Base-by-base conservation (phyloP, 30 jellyfish, hydroid and myxozoan genomes). In the Mastigias papua region DNA sequence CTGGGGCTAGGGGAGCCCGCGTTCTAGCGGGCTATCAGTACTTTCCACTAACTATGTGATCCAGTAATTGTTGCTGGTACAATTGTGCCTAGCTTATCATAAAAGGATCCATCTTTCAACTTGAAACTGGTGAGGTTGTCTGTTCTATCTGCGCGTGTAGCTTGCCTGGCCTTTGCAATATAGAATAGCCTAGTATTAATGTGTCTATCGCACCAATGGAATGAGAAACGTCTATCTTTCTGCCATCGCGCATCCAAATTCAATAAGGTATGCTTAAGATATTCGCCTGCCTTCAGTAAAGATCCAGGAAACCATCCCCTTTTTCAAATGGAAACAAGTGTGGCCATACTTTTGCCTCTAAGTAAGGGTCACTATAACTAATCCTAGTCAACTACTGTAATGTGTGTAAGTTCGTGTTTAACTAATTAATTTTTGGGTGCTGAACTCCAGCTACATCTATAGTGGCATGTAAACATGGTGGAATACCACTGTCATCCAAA, bases 301-400 rank as follows among this genome's bases (percentile, higher is more conserved):
- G n/a, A n/a, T n/a, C 28, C 48, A 68, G 57, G 80, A 11, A 68
- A 60, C 28, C 80, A 25, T 57, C 80, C 61, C 13, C 46, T n/a
- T 68, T 68, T 17, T 28, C 80, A 33, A 11, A 68, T 3, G n/a
- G 8, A n/a, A 68, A 7, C 5, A n/a, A n/a, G n/a, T n/a, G n/a
- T n/a, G n/a, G n/a, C n/a, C n/a, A n/a, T n/a, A n/a, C n/a, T n/a
- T n/a, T n/a, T n/a, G n/a, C n/a, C n/a, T n/a, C n/a, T n/a, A n/a
- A n/a, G n/a, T n/a, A n/a, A n/a, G n/a, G n/a, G n/a, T n/a, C n/a
- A n/a, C n/a, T n/a, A n/a, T n/a, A n/a, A n/a, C n/a, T n/a, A n/a
- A n/a, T n/a, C n/a, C 21, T 8, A 19, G 73, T 61, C 21, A 68
- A 33, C 7, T 68, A 5, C n/a, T 9, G 20, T 15, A 26, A 30